phyloP scores from a whole-genome alignment of 2,113 vertebrate genomes.

The Tupaia chinensis region DNA sequence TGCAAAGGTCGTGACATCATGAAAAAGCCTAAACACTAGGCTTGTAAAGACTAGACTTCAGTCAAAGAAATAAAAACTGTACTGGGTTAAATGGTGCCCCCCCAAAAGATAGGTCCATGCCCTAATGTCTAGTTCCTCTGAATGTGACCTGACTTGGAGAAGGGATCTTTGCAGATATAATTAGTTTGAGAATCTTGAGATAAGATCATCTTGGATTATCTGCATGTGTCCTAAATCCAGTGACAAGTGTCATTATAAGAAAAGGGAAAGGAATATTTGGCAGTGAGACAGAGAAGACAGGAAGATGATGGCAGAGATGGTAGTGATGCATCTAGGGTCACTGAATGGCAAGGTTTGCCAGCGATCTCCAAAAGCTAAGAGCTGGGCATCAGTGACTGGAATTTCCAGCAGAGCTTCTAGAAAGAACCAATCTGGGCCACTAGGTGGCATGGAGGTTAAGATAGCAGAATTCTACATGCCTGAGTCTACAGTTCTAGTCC shows the following conservation, averaged over 20 bases:
- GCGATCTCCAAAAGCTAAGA: background rate
- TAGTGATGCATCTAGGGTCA: background rate
- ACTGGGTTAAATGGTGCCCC: background rate
- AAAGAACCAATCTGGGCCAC: background rate
- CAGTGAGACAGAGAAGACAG: background rate
- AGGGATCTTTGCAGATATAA: background rate
- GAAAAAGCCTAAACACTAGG: background rate
- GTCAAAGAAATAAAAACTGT: background rate
- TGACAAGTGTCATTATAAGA: background rate
- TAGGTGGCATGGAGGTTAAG: too few relatives aligned
- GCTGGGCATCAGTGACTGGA: background rate
- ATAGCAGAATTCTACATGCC: too few relatives aligned
- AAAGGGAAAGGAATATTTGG: background rate
- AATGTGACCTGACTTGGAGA: constrained; percentile 44
- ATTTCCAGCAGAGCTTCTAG: background rate
- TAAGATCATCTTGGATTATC: constrained; percentile 27
- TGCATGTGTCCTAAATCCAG: background rate
- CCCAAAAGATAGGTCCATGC: background rate
- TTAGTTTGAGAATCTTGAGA: constrained; percentile 25
- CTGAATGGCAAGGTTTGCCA: background rate
- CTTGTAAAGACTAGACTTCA: background rate
- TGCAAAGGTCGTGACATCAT: background rate
- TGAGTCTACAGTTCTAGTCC: too few relatives aligned
- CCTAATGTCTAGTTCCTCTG: background rate
- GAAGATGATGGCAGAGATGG: background rate